These are phyloP conservation scores for Muraenolepis orangiensis DNA, from an alignment of 2,797 vertebrate species.

Conservation along the genomic window DNA sequence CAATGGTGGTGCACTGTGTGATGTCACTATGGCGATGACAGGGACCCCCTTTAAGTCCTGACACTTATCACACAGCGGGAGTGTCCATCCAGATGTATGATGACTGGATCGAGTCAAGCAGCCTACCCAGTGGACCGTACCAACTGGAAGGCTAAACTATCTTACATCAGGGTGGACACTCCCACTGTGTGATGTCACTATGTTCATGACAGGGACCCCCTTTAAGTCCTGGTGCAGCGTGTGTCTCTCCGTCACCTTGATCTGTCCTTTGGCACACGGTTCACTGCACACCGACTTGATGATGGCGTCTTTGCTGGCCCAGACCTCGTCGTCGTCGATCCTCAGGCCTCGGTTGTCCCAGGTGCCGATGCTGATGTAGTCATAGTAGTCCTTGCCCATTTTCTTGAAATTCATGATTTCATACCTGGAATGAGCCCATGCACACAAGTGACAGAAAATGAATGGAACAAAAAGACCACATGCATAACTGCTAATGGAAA, in stretches of 20 bases:
- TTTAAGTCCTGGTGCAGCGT: too few species aligned
- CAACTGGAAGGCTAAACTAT: too few species aligned
- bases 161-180: too few species aligned
- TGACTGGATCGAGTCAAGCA: too few species aligned
- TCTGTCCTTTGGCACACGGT: constrained; percentile 94
- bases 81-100: too few species aligned
- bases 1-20: too few species aligned
- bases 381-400: constrained; percentile 95
- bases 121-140: too few species aligned
- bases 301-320: constrained; percentile 83
- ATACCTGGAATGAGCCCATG: constrained; percentile 74
- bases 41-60: too few species aligned
- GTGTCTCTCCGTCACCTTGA: constrained; percentile 80
- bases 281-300: constrained; percentile 97
- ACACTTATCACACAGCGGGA: too few species aligned
- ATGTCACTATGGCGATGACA: too few species aligned
- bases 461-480: background rate
- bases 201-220: too few species aligned
- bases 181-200: too few species aligned
- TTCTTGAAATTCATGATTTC: constrained; percentile 99
- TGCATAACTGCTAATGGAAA: background rate
- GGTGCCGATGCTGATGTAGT: constrained; percentile 94
- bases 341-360: constrained; percentile 96
- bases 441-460: background rate
- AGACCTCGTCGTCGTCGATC: constrained; percentile 95